A percentile compares a stretch with the other conserved stretches of the same genome.
These are phyloP conservation scores for Arrhopalites spinosus DNA, from an alignment of 2,888 invertebrate species.

Conservation along the genomic window DNA sequence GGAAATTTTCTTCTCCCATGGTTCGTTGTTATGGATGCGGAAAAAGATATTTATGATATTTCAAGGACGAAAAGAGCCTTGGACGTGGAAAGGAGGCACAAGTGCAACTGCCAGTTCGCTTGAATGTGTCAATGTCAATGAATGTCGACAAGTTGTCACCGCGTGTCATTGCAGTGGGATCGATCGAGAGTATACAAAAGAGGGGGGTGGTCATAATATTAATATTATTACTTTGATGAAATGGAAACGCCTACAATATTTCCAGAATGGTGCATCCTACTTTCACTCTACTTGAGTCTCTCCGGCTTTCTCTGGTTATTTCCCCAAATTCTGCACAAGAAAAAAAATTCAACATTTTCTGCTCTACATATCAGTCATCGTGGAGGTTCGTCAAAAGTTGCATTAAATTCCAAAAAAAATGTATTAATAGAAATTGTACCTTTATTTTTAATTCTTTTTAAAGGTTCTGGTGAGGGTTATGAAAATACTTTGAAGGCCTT, in stretches of 20 bases:
- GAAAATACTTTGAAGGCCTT: slow-evolving; percentile 70
- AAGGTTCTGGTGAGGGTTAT: slow-evolving; percentile 69
- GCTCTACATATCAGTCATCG: slow-evolving; percentile 69
- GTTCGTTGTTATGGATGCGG: too few relatives aligned
- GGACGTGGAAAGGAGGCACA: too few relatives aligned
- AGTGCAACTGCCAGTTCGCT: too few relatives aligned
- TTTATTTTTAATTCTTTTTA: not conserved
- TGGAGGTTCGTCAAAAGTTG: slow-evolving; percentile 62
- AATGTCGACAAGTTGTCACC: too few relatives aligned
- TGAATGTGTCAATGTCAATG: too few relatives aligned
- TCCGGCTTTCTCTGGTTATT: slow-evolving; percentile 66
- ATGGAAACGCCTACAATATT: not conserved
- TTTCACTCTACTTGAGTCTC: slow-evolving; percentile 62
- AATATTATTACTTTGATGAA: too few relatives aligned
- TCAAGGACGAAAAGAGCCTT: too few relatives aligned
- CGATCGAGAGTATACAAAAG: too few relatives aligned
- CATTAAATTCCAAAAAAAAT: not conserved
- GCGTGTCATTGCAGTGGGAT: too few relatives aligned
- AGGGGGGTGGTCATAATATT: too few relatives aligned
- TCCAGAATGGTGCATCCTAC: not conserved
- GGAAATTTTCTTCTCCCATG: too few relatives aligned
- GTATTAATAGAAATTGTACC: not conserved
- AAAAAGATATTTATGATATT: too few relatives aligned
- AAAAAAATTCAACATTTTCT: slow-evolving; percentile 64
- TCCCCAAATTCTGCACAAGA: slow-evolving; percentile 65